Base-by-base conservation (phyloP, 2,797 vertebrate species). In the Halcyon smyrnensis region DNA sequence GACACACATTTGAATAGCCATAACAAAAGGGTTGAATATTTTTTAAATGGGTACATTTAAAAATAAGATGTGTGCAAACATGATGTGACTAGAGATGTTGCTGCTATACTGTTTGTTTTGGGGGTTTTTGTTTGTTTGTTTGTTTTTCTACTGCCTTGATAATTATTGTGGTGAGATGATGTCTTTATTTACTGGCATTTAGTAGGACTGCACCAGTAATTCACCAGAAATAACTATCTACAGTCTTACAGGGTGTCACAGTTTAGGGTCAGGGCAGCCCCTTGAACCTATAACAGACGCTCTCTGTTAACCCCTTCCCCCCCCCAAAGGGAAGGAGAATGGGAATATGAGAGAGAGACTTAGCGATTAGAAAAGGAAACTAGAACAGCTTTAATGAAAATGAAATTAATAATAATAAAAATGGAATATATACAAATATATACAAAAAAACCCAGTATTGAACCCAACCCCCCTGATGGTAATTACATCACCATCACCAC, bases 211-310 rank as follows among this genome's bases (percentile, higher is more conserved):
- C 21, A 76, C 9, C 63, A 84, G 43, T 83, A 90, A 84, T 90
- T 96, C 84, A 92, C 93, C 93, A 94, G 64, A 92, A 95, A 90
- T 89, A 71, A 75, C 68, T 85, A 36, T 85, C 53, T 89, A 4
- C 45, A 30, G 76, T 70, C 90, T 77, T 93, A 53, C 9, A 37
- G 48, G n/a, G n/a, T n/a, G n/a, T n/a, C n/a, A n/a, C n/a, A n/a
- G n/a, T n/a, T n/a, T n/a, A n/a, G n/a, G n/a, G n/a, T n/a, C n/a
- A n/a, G n/a, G n/a, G n/a, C n/a, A n/a, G n/a, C n/a, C n/a, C n/a
- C n/a, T n/a, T n/a, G n/a, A n/a, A n/a, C n/a, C n/a, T n/a, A n/a
- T n/a, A n/a, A n/a, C n/a, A n/a, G n/a, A n/a, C n/a, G n/a, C n/a
- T n/a, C n/a, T n/a, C n/a, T n/a, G n/a, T n/a, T n/a, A n/a, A n/a